Evolutionary conservation across 2,888 invertebrate genomes (phyloP), one percentile per base, ranked within the genome.

Genomic region (Eristalinus sepulchralis): DNA sequence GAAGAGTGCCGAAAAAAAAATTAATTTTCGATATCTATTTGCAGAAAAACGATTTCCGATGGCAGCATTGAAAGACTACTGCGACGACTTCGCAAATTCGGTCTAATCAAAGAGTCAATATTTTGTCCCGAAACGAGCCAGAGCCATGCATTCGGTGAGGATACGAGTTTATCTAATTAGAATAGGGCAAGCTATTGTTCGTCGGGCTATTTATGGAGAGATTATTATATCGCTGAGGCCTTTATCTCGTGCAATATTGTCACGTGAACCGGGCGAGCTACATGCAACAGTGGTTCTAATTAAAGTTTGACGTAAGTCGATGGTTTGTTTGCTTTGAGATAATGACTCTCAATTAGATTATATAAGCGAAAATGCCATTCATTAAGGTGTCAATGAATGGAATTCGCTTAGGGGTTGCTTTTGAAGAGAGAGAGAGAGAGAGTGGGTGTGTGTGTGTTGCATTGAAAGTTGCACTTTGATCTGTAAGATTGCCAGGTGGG

Each of bases 1-100:
- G 68, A 55, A 55, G 27, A 27, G 27, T 3, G 17, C n/a, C 47
- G 2, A 17, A 39, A 13, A 13, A 36, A 47, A 47, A 47, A 77
- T 77, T 77, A 70, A 63, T 68, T 77, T 77, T 70, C 62, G 55
- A 68, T 77, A 70, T 68, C 68, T 70, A 68, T 27, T 53, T 47
- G 47, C 55, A 60, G 68, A 1, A 62, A 55, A 24, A 13, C 24
- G 57, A 77, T 27, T 68, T 68, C 62, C 68, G 68, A 76, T 70
- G 47, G 47, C 47, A 47, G 47, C 47, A 47, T 47, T 47, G 17
- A 47, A 17, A 17, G 47, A n/a, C 17, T 1, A 1, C 6, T 9
- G 27, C 27, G 27, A 27, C 27, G 27, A 27, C 27, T 62, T 62
- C 17, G 13, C 62, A 62, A 62, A 31, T 24, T 66, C 47, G 13